phyloP scores from a whole-genome alignment of 1,140 invertebrate genomes.

The Tachypleus tridentatus region DNA sequence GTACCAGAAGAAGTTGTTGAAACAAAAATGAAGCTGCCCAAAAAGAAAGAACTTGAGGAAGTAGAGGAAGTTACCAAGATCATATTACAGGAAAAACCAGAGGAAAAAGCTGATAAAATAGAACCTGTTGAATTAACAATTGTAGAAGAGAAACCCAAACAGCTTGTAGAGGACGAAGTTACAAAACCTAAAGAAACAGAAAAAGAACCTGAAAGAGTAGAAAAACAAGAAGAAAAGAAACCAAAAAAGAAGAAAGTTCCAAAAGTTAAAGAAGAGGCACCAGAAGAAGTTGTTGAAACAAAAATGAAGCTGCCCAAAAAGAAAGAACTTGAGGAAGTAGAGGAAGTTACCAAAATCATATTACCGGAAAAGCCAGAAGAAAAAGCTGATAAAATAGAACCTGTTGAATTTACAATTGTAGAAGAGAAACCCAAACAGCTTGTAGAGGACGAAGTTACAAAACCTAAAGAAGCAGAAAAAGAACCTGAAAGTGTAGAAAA shows the following conservation, averaged over 20 bases:
- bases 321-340: conserved; percentile 27
- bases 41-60: conserved; percentile 22
- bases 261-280: conserved; percentile 18
- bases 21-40: not conserved
- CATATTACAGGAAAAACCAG: not conserved
- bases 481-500: conserved; percentile 8
- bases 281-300: conserved; percentile 11
- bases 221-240: conserved; percentile 19
- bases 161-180: too few relatives aligned
- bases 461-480: too few relatives aligned
- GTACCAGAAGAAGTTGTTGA: not conserved
- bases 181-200: too few relatives aligned
- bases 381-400: not conserved
- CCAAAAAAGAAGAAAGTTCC: conserved; percentile 28
- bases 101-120: not conserved
- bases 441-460: not conserved
- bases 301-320: conserved; percentile 20
- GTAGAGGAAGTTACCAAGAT: too few relatives aligned
- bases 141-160: too few relatives aligned
- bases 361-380: conserved; percentile 1
- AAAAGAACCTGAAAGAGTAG: conserved; percentile 1
- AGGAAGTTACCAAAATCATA: conserved; percentile 28
- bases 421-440: not conserved
- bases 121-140: too few relatives aligned
- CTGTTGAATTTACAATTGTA: too few relatives aligned